Percentiles rank a stretch among this genome's conserved stretches.
Evolutionary conservation across 1,140 invertebrate species (phyloP).

Genomic region (Drosophila truncata): DNA sequence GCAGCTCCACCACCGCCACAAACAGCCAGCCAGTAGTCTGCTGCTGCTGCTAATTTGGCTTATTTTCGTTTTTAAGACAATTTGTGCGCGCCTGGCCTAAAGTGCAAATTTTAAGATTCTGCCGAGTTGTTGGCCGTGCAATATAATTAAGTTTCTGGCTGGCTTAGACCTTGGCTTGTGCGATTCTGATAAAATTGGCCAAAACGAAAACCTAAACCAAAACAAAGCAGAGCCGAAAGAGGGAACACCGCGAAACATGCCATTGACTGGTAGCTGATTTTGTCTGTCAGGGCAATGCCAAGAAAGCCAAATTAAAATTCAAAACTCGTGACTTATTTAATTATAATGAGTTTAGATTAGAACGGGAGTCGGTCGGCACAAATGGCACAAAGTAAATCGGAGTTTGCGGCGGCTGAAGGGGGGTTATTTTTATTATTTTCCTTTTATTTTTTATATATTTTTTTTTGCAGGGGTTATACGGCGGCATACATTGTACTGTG

Average conservation of each 20-base stretch:
- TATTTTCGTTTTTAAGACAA: conserved; percentile 79
- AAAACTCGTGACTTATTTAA: conserved; percentile 84
- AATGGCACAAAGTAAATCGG: conserved; percentile 69
- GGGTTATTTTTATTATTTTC: conserved; percentile 16
- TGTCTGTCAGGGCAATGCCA: conserved; percentile 69
- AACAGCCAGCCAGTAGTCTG: conserved; percentile 43
- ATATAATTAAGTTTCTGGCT: conserved; percentile 81
- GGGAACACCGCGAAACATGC: conserved; percentile 51
- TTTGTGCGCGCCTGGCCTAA: conserved; percentile 77
- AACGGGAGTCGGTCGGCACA: conserved; percentile 77
- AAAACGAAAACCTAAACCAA: conserved; percentile 27
- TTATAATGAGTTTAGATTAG: conserved; percentile 84
- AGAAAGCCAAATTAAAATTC: conserved; percentile 77
- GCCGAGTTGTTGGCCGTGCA: conserved; percentile 56
- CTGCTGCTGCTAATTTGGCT: conserved; percentile 81
- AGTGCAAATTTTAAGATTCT: conserved; percentile 82
- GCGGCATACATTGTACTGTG: conserved; percentile 19
- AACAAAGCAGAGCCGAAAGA: conserved; percentile 23
- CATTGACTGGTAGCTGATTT: conserved; percentile 78
- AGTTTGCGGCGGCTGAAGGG: not conserved
- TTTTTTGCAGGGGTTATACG: conserved; percentile 27
- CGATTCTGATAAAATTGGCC: conserved; percentile 83
- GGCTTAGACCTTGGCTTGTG: conserved; percentile 82
- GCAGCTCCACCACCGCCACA: not conserved
- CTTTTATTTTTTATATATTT: conserved; percentile 1